Evolutionary conservation across 2,888 invertebrate genomes (phyloP), one percentile per base, ranked within the genome.

Genomic region (Sminthurides aquaticus): DNA sequence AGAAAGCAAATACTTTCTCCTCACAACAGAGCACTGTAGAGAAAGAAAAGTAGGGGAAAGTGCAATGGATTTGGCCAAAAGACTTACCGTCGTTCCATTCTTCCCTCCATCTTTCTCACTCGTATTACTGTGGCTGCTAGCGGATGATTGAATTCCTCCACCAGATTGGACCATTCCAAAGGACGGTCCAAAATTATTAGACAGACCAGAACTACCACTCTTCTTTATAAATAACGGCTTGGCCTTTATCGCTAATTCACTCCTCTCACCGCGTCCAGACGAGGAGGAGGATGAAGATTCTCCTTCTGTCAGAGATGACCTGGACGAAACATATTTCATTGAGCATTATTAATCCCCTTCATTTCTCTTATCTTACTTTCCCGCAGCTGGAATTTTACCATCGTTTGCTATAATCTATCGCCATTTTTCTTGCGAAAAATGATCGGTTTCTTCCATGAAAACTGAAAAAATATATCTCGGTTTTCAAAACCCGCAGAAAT

Each of bases 141-240:
- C 34, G 28, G 56, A 5, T 3, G 20, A 15, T 20, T 15, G 52
- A 20, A 52, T 22, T 52, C 52, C 52, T 15, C 20, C 18, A 8
- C 5, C 20, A 20, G 52, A 52, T 52, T 52, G 52, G 20, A 52
- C 20, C 20, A 18, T 8, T 8, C 52, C 22, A 52, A 15, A 52
- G 11, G 52, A 20, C 20, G 52, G 20, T 15, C 20, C 20, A 15
- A 52, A 15, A 20, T 52, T 52, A 22, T 20, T 52, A 5, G 52
- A 5, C 3, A 52, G 52, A 22, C 5, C 3, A 3, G 61, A 25
- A 8, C 25, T 15, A 18, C 29, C 29, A 49, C 43, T 57, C 52
- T 91, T 91, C 79, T 90, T 86, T 70, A 91, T 86, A 56, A 90
- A 90, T 68, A 91, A 78, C 0, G 91, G 91, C 73, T 89, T 87